Base-by-base conservation (phyloP, 2,797 vertebrate genomes). In the Coregonus sp. region DNA sequence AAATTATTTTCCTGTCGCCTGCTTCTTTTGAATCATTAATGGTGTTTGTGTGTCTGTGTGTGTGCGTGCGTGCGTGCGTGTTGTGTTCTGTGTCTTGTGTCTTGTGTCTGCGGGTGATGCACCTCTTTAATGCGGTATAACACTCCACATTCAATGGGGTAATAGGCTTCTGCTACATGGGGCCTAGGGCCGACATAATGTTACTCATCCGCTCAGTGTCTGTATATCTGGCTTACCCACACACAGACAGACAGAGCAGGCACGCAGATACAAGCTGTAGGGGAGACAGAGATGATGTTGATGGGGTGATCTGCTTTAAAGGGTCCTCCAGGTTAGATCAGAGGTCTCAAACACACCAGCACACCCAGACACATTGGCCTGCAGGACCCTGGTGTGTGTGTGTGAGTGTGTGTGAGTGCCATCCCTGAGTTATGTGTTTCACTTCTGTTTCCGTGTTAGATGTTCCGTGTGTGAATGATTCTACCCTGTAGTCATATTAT, bases 241-340 rank as follows among this genome's bases (percentile, higher is more conserved):
- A 75, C 63, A 59, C 68, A 59, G 52, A 67, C 5, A 63, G 47
- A 75, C 77, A 54, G 9, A 75, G 72, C 72, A 72, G 68, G 52
- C 73, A 61, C 11, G n/a, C 54, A 72, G 63, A 72, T 16, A 74
- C 78, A 74, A 20, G 74, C 79, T 75, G 80, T 76, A 69, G 33
- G 70, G 50, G 15, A 29, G 7, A 5, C 6, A 56, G 77, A 79
- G 76, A 79, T 56, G 71, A 84, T 76, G 86, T 25, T 25, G 25
- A 25, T 25, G 25, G 79, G 79, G 73, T 83, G 78, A 89, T 85
- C 65, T 90, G 84, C 84, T 79, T 87, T 71, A 84, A 80, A 75
- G 2, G 33, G 47, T 86, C 79, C 81, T 78, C 0, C 12, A 75
- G 87, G 76, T 70, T 1, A 3, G 25, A 82, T 75, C 5, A 82